Percentiles rank a stretch among this genome's conserved stretches.
Evolutionary conservation across 2,888 invertebrate species (phyloP).

Genomic region (Thysanoteuthis rhombus): DNA sequence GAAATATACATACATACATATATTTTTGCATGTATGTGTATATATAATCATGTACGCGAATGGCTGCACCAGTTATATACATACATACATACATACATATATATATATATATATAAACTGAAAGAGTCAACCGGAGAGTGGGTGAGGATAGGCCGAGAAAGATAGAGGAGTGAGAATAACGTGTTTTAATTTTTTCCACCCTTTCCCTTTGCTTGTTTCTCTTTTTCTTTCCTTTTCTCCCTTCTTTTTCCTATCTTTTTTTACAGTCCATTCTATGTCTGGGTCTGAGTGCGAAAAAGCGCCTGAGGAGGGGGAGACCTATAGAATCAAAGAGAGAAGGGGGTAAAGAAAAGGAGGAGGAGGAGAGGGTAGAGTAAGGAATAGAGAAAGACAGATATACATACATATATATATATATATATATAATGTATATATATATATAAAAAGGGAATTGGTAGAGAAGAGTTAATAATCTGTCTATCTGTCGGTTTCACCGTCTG

Average conservation of each 20-base stretch:
- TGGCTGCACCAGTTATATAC: not conserved
- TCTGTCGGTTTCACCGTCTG: not conserved
- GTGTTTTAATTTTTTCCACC: not conserved
- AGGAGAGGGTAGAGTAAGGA: not conserved
- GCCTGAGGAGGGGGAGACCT: not conserved
- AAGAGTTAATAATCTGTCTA: not conserved
- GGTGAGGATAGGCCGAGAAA: not conserved
- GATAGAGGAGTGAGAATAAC: not conserved
- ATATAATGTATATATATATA: not conserved
- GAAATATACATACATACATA: not conserved
- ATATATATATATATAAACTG: constrained; percentile 12
- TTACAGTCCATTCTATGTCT: not conserved
- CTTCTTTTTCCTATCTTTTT: not conserved
- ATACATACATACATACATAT: not conserved
- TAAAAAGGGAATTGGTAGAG: not conserved
- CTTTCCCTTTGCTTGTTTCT: no score
- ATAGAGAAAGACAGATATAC: not conserved
- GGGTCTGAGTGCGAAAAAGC: not conserved
- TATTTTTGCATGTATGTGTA: not conserved
- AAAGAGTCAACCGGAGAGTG: not conserved
- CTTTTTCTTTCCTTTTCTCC: not conserved
- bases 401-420: not conserved
- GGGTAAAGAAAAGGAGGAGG: not conserved
- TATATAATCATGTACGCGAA: not conserved
- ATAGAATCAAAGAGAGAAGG: not conserved